Conservation (phyloP, 2,113 vertebrate genomes). For the Sceloporus tristichus region DNA sequence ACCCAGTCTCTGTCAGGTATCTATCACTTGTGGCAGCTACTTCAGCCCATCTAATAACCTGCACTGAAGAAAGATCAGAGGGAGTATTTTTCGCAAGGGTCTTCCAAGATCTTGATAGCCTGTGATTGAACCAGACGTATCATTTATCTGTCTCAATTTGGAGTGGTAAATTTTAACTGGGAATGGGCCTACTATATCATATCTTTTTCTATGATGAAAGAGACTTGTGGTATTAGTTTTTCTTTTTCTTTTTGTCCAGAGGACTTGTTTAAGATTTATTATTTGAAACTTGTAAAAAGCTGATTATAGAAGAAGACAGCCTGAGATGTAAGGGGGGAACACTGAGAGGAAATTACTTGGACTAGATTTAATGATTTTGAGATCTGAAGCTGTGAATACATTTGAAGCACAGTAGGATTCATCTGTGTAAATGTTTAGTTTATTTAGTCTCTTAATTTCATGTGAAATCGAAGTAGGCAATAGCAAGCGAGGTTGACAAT, state of each 20-base stretch:
- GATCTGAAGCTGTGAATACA: constrained; percentile 70
- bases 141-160: neutral
- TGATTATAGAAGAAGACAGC: constrained; percentile 69
- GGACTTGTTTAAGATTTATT: constrained; percentile 56
- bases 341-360: constrained; percentile 68
- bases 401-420: constrained; percentile 73
- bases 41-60: neutral
- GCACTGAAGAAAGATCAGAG: neutral
- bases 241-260: neutral
- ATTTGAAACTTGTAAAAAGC: constrained; percentile 58
- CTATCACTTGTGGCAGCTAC: neutral
- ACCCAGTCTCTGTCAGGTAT: neutral
- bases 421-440: constrained; percentile 65
- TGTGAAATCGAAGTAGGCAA: constrained; percentile 62
- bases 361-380: constrained; percentile 69
- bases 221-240: neutral
- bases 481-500: constrained; percentile 55
- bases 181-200: neutral
- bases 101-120: neutral
- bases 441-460: constrained; percentile 71
- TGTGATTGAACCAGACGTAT: neutral
- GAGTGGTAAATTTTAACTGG: neutral
- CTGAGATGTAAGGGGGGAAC: constrained; percentile 62
- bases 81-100: neutral
- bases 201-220: neutral